A percentile compares a stretch with the other conserved stretches of the same genome.
phyloP scores from a whole-genome alignment of 2,113 vertebrate genomes.

The Prietella phreatophila region DNA sequence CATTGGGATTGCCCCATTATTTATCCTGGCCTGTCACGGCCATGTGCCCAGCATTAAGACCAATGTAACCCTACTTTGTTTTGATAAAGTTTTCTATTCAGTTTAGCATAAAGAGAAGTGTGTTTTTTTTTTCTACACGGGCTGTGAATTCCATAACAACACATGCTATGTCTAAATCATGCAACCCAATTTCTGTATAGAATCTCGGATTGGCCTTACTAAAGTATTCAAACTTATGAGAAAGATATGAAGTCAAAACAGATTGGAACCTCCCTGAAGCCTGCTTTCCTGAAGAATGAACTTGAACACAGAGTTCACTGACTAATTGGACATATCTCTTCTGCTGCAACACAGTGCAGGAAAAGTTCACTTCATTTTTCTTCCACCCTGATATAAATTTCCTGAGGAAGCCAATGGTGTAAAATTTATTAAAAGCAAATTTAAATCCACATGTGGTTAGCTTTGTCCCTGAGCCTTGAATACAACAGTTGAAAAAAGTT shows the following conservation, averaged over 20 bases:
- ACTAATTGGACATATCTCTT: constrained; percentile 25
- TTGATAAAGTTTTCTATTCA: constrained; percentile 20
- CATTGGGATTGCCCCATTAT: constrained; percentile 24
- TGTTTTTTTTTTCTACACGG: not conserved
- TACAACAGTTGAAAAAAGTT: not conserved
- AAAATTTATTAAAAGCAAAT: not conserved
- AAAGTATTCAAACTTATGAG: constrained; percentile 27
- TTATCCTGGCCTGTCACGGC: constrained; percentile 27
- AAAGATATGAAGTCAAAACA: constrained; percentile 20
- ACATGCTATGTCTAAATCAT: not conserved
- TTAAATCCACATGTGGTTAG: not conserved
- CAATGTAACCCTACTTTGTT: constrained; percentile 14
- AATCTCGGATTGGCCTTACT: constrained; percentile 4
- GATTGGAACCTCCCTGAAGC: constrained; percentile 14
- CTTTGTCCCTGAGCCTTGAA: not conserved
- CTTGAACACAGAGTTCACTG: not conserved
- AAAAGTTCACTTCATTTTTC: constrained; percentile 22
- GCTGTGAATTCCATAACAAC: constrained; percentile 20
- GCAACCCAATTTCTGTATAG: not conserved
- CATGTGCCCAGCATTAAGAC: constrained; percentile 17
- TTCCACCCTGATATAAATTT: not conserved
- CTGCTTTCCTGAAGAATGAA: not conserved
- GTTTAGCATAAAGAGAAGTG: not conserved
- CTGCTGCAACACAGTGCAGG: constrained; percentile 5
- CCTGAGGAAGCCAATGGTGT: not conserved